phyloP scores from a whole-genome alignment of 1,140 invertebrate genomes.

The Hesperophylax magnus region DNA sequence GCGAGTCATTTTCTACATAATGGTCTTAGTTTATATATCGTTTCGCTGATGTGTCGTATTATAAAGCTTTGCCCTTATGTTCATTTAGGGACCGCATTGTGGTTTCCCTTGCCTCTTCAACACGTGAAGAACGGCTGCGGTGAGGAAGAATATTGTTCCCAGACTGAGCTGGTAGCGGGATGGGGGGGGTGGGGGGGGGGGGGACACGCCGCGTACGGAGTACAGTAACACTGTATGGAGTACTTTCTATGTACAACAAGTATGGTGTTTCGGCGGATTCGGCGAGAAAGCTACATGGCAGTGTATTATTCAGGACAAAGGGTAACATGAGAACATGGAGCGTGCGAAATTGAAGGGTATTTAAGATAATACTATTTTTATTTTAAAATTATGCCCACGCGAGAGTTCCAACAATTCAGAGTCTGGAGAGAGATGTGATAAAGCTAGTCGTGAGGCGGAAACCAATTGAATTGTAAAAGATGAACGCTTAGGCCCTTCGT shows the following conservation, averaged over 20 bases:
- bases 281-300: neutral
- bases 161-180: neutral
- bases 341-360: too few relatives aligned
- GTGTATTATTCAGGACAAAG: too few relatives aligned
- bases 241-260: neutral
- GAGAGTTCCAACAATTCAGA: too few relatives aligned
- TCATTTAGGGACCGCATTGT: constrained; percentile 18
- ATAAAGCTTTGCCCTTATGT: constrained; percentile 8
- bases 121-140: constrained; percentile 43
- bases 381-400: too few relatives aligned
- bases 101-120: neutral
- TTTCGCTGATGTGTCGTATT: constrained; percentile 5
- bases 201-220: too few relatives aligned
- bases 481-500: too few relatives aligned
- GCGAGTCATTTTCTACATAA: constrained; percentile 6
- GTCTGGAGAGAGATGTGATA: too few relatives aligned
- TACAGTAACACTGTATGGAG: neutral
- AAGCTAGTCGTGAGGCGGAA: too few relatives aligned
- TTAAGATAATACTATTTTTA: too few relatives aligned
- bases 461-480: too few relatives aligned
- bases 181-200: neutral
- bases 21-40: neutral
- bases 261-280: neutral
- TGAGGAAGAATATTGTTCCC: constrained; percentile 49
- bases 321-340: too few relatives aligned